A percentile compares a stretch with the other conserved stretches of the same genome.
Conservation (phyloP, 2,888 invertebrate genomes). For the Netelia inedita region DNA sequence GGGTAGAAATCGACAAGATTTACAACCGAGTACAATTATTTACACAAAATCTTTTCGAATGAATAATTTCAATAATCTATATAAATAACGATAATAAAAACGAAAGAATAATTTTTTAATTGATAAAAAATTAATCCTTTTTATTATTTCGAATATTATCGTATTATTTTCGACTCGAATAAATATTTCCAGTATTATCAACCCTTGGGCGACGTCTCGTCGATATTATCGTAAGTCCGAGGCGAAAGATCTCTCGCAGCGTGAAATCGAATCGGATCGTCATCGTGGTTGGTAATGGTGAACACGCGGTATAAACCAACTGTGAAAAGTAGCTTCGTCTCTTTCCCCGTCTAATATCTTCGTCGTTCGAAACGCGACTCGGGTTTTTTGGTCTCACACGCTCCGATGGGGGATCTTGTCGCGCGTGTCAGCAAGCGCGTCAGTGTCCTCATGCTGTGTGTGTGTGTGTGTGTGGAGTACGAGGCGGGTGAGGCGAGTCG, state of each 20-base stretch:
- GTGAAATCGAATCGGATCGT: constrained; percentile 26
- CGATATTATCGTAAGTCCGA: neutral
- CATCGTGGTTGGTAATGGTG: neutral
- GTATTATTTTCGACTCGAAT: too few species aligned
- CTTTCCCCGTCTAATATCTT: constrained; percentile 10
- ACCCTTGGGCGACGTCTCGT: neutral
- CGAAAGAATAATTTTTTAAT: too few species aligned
- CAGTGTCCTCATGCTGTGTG: neutral
- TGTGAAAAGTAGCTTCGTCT: constrained; percentile 46
- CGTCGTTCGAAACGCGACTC: neutral
- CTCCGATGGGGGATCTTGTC: neutral
- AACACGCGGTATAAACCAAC: neutral
- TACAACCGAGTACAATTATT: too few species aligned
- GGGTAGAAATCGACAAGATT: too few species aligned
- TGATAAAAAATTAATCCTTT: too few species aligned
- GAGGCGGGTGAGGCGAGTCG: neutral
- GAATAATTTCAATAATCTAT: too few species aligned
- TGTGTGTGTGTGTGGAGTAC: neutral
- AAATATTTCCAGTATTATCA: neutral
- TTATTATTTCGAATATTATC: too few species aligned
- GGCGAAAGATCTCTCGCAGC: neutral
- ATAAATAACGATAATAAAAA: too few species aligned
- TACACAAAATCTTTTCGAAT: too few species aligned
- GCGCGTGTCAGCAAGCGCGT: neutral
- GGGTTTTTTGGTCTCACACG: neutral